Base-by-base conservation (phyloP, 64 coral and sea anemone genomes). In the Hydrozoanthus tunicans region DNA sequence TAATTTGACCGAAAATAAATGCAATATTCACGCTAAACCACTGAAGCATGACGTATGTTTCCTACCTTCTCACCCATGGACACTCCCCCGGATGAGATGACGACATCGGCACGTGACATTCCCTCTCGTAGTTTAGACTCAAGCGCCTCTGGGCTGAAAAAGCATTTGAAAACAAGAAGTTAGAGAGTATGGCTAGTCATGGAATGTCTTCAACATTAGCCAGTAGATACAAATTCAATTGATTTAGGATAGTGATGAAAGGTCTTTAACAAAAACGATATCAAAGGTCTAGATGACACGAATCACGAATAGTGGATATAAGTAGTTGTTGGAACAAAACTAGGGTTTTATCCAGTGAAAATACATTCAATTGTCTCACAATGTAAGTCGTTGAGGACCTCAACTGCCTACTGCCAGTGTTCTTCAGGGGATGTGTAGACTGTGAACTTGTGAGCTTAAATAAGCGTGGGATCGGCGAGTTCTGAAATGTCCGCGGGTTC, bases 41-140 rank as follows among this genome's bases (percentile, higher is more conserved):
- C 10, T 43, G 32, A 79, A 25, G 77, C 0, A 59, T 3, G 8
- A 53, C 8, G 25, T 20, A 64, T 43, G 0, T 51, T 63, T 5
- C 26, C 61, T 70, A 96, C 97, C 92, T 99, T 99, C 77, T 99
- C 97, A 10, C 97, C 94, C 97, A 99, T 99, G 14, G 97, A 99
- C 11, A 99, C 97, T 66, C 97, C 97, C 83, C 97, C 97, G 24
- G 97, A 99, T 75, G 97, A 91, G 13, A 99, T 89, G n/a, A 99
- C 71, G 57, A 99, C 71, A 88, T 99, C 97, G 58, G 97, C 97
- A 79, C 89, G 68, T 72, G 92, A 90, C 72, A 99, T 65, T 26
- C 97, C 97, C 54, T 79, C 89, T 6, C 53, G 66, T 11, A 99
- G 90, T 73, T 83, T 94, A 6, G 89, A 79, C 82, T 96, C 72